phyloP scores from a whole-genome alignment of 1,140 invertebrate genomes.

The Epicauta chinensis region DNA sequence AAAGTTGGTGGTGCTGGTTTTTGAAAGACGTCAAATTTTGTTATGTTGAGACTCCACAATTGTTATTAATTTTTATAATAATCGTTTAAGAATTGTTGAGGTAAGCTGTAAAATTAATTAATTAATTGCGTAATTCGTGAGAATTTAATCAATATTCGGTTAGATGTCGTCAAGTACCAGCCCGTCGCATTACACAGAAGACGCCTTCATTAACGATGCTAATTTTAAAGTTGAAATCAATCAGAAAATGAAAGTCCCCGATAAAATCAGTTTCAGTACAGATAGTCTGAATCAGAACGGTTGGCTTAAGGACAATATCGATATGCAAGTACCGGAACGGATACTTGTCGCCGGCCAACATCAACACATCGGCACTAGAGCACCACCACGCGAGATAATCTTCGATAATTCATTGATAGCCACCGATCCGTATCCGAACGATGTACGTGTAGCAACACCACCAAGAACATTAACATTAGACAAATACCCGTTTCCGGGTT shows the following conservation, averaged over 20 bases:
- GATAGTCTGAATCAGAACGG: slow-evolving; percentile 49
- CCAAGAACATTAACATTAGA: slow-evolving; percentile 75
- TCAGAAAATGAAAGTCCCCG: slow-evolving; percentile 71
- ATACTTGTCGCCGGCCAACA: slow-evolving; percentile 82
- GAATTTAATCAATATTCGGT: neutral
- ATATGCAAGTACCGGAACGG: slow-evolving; percentile 87
- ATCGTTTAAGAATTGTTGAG: no score
- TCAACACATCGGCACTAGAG: slow-evolving; percentile 69
- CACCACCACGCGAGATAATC: slow-evolving; percentile 74
- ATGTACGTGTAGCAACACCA: slow-evolving; percentile 70
- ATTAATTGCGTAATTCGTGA: no score
- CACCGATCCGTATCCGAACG: slow-evolving; percentile 51
- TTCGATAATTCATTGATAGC: slow-evolving; percentile 74
- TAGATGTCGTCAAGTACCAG: slow-evolving; percentile 36
- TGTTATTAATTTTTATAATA: no score
- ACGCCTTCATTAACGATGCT: slow-evolving; percentile 59
- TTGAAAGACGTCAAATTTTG: no score
- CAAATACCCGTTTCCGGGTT: slow-evolving; percentile 71
- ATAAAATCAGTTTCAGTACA: slow-evolving; percentile 63
- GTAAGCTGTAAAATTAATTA: no score
- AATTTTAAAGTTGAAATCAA: slow-evolving; percentile 68
- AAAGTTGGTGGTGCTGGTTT: no score
- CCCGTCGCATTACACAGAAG: slow-evolving; percentile 43
- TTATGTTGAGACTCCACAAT: no score
- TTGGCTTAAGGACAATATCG: slow-evolving; percentile 69